These are phyloP conservation scores for Callithrix jacchus DNA, from an alignment of 2,113 vertebrate species.

Conservation along the genomic window DNA sequence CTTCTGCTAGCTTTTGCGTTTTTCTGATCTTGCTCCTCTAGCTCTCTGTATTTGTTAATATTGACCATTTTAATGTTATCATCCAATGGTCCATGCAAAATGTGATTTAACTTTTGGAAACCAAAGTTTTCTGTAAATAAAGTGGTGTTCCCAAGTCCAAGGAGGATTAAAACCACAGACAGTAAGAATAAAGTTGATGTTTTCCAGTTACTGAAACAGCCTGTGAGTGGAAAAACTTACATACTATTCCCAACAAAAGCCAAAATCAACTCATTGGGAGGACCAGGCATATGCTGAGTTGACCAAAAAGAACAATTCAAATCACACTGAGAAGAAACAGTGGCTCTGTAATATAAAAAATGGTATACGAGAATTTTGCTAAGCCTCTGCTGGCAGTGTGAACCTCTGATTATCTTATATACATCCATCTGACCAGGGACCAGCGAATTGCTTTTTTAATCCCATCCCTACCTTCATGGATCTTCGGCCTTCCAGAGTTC, in stretches of 20 bases:
- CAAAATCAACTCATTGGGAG: not conserved
- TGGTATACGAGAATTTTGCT: not conserved
- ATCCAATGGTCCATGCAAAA: not conserved
- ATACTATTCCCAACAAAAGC: not conserved
- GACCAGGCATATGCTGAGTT: not conserved
- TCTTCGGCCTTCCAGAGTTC: not conserved
- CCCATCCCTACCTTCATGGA: not conserved
- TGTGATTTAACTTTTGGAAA: not conserved
- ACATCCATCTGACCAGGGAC: not conserved
- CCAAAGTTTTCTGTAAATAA: not conserved
- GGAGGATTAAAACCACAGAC: not conserved
- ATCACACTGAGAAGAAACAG: not conserved
- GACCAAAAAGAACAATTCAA: not conserved
- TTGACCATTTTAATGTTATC: not conserved
- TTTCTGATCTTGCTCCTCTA: too few species aligned
- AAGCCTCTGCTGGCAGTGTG: not conserved
- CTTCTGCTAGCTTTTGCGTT: too few species aligned
- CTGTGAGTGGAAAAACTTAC: not conserved
- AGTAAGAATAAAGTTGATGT: not conserved
- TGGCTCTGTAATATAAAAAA: not conserved
- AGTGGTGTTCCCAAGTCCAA: not conserved
- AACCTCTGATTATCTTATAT: not conserved
- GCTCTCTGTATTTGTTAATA: not conserved
- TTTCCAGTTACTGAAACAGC: not conserved
- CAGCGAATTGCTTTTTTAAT: not conserved